Percentiles rank a stretch among this genome's conserved stretches.
Evolutionary conservation across 2,797 vertebrate species (phyloP).

Genomic region (Denticeps clupeoides): DNA sequence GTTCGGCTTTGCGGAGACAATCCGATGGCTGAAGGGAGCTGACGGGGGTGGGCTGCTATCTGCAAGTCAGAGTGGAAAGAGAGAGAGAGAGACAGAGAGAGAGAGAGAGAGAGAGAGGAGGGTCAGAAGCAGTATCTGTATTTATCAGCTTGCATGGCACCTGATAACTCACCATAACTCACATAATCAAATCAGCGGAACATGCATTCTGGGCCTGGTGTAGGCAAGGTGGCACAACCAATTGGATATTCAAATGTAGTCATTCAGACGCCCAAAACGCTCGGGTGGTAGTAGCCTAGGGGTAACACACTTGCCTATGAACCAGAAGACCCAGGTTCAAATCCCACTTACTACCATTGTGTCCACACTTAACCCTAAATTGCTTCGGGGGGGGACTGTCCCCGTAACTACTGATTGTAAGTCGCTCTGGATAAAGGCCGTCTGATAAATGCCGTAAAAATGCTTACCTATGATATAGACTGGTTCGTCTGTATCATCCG

Average conservation of each 20-base stretch:
- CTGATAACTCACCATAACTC: conserved; percentile 5
- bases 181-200: conserved; percentile 28
- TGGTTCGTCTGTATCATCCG: conserved; percentile 27
- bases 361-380: too few species aligned
- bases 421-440: too few species aligned
- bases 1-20: conserved; percentile 81
- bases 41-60: conserved; percentile 61
- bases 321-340: too few species aligned
- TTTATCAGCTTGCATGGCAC: conserved; percentile 13
- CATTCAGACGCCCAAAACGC: too few species aligned
- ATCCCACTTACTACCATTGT: too few species aligned
- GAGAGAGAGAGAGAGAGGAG: conserved; percentile 46
- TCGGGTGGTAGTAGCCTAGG: too few species aligned
- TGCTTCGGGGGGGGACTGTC: too few species aligned
- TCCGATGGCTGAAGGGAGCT: conserved; percentile 84
- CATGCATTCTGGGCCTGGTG: conserved; percentile 2
- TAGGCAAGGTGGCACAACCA: too few species aligned
- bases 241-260: too few species aligned
- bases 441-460: too few species aligned
- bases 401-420: too few species aligned
- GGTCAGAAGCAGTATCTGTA: conserved; percentile 21
- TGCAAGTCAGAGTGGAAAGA: conserved; percentile 36
- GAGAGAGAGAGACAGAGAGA: conserved; percentile 62
- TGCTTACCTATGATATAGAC: conserved; percentile 58
- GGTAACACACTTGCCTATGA: too few species aligned